Base-by-base conservation (phyloP, 2,888 invertebrate species). In the Andricus quercusramuli region DNA sequence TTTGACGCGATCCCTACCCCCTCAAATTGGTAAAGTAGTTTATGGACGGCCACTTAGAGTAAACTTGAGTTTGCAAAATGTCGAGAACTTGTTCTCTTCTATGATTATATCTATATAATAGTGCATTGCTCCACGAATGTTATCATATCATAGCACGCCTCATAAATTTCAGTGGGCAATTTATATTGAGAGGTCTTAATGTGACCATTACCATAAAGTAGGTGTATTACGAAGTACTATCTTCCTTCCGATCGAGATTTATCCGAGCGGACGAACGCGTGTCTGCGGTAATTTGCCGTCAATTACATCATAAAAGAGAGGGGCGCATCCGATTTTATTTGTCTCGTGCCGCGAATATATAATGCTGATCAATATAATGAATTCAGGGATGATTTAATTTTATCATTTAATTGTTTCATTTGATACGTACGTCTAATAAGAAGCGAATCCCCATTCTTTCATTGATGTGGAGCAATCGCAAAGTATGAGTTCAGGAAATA, bases 241-340 rank as follows among this genome's bases (percentile, higher is more conserved):
- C 81, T 68, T 64, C 78, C 74, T 62, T 64, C 22, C 62, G 79
- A 83, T 83, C 83, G 78, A 47, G 59, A 77, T 74, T 79, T 80
- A 80, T 83, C 78, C 76, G 51, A 62, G 51, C 79, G 79, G 78
- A 80, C 82, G 64, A 83, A 82, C 81, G 80, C 80, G 83, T 81
- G 83, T 83, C 82, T 56, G 64, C 74, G 13, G 80, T 79, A 82
- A 82, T 83, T 83, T 83, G 77, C 82, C 77, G 51, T 78, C 80
- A 78, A 80, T 82, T 79, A 78, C 79, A 78, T 79, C 70, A 74
- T 74, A 56, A 56, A 32, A 62, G 11, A 62, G 25, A 29, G 25
- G 15, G 15, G 25, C 13, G 29, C 62, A 62, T 62, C 62, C 62
- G 5, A 62, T 62, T 62, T 25, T 62, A 62, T 11, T 62, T 62